Evolutionary conservation across 2,797 vertebrate genomes (phyloP), one percentile per base, ranked within the genome.

Genomic region (Cuculus canorus): DNA sequence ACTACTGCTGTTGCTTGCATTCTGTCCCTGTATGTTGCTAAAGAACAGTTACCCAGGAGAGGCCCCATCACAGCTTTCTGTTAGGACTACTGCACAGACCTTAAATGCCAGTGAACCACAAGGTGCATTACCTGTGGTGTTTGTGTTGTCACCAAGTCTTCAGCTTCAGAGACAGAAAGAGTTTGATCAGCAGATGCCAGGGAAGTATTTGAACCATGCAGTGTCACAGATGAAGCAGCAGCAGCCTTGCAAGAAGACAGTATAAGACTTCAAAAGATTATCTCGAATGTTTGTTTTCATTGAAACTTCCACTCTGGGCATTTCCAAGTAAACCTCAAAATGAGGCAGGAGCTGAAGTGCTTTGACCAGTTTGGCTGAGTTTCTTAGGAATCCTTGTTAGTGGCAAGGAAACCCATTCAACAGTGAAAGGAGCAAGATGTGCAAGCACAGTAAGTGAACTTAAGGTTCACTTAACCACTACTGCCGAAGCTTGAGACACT

Each of bases 131-230:
- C 99, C 95, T 98, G 96, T 86, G 97, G 60, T 7, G 91, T 87
- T 92, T 97, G 96, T 66, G 97, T 95, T 39, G 97, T 93, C 85
- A 95, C 95, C 92, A 98, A 94, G 15, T 98, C 95, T 28, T 95
- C 97, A 37, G 98, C 84, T 93, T 98, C 98, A 73, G 97, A 97
- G 79, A 91, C 95, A 15, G 98, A 97, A 87, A 98, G 92, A 76
- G 95, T 81, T 22, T 71, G 97, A 80, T 98, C 98, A 35, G 98
- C 97, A 95, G 98, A 98, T 65, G 97, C 96, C 81, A 98, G 92
- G 93, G 97, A 97, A 95, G 95, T 93, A 97, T 97, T 98, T 82
- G 94, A 92, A 86, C 90, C 94, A 90, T 94, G 95, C 64, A 95
- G 72, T 7, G 94, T 88, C 88, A 97, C 41, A 5, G 97, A 77